Evolutionary conservation across 2,113 vertebrate species (phyloP).

Genomic region (Forbesichthys agassizii): DNA sequence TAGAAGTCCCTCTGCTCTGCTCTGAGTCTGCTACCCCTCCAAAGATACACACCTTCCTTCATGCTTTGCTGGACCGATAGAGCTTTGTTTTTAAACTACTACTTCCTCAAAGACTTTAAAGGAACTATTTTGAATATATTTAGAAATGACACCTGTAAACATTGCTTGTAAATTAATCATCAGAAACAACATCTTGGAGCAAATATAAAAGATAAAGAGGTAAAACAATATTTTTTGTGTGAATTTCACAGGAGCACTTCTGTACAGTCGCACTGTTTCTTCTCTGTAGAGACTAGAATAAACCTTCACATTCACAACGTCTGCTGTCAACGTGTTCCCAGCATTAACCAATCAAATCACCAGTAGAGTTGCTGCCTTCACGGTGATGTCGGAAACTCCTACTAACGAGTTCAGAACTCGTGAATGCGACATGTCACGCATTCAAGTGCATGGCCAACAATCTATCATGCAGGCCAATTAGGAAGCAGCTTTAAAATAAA

Average conservation of each 20-base stretch:
- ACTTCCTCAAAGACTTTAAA: conserved; percentile 77
- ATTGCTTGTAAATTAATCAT: conserved; percentile 81
- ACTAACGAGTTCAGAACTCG: conserved; percentile 21
- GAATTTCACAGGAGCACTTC: conserved; percentile 78
- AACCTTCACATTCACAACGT: conserved; percentile 78
- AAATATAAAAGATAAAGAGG: conserved; percentile 77
- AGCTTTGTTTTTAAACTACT: conserved; percentile 71
- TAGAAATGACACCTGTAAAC: conserved; percentile 78
- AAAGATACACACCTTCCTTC: conserved; percentile 76
- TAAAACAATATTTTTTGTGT: conserved; percentile 81
- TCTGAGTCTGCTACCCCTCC: conserved; percentile 78
- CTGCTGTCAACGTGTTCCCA: conserved; percentile 61
- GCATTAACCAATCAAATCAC: not conserved
- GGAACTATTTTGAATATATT: conserved; percentile 83
- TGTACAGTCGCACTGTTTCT: conserved; percentile 79
- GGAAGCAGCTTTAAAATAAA: no score
- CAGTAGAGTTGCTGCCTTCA: not conserved
- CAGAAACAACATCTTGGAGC: conserved; percentile 76
- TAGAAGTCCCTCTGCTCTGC: conserved; percentile 63
- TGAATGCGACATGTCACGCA: not conserved
- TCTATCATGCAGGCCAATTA: no score
- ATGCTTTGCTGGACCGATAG: conserved; percentile 80
- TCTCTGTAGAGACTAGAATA: conserved; percentile 73
- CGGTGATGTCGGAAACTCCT: not conserved
- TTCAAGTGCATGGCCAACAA: no score